Evolutionary conservation across 2,113 vertebrate species (phyloP), one percentile per base, ranked within the genome.

Genomic region (Lathamus discolor): DNA sequence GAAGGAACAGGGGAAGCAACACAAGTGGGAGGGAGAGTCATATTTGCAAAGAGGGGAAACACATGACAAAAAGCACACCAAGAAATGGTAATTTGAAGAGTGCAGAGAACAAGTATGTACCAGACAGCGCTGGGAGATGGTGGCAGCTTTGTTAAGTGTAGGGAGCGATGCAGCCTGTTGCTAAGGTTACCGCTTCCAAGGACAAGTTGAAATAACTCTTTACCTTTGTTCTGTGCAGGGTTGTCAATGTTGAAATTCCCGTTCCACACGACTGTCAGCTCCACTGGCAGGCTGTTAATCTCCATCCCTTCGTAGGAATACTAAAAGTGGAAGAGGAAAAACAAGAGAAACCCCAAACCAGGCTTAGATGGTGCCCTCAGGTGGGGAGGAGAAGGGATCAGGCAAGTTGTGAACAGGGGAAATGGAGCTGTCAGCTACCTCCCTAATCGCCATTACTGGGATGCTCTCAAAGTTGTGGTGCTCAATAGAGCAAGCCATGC

Each of bases 211-310:
- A 97, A 97, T 95, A 92, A 96, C 86, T 92, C 67, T 97, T 97
- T 97, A 99, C 99, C 99, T 99, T 99, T 99, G 97, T 99, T 99
- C 97, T 99, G 98, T 67, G 99, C 98, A 3, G 99, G 99, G 98
- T 99, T 99, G 98, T 99, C 99, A 27, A 99, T 99, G 98, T 98
- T 99, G 98, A 99, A 99, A 98, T 99, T 98, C 93, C 99, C 99
- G 7, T 99, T 99, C 99, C 99, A 99, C 97, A 99, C 99, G 8
- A 99, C 99, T 4, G 98, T 99, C 98, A 99, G 97, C 94, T 99
- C 99, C 96, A 99, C 99, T 0, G 99, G 99, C 94, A 99, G 98
- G 97, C 99, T 99, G 98, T 99, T 99, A 97, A 99, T 99, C 97
- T 99, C 99, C 98, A 99, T 99, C 83, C 99, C 99, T 94, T 99